Evolutionary conservation across 2,113 vertebrate species (phyloP).

Genomic region (Scomber scombrus): DNA sequence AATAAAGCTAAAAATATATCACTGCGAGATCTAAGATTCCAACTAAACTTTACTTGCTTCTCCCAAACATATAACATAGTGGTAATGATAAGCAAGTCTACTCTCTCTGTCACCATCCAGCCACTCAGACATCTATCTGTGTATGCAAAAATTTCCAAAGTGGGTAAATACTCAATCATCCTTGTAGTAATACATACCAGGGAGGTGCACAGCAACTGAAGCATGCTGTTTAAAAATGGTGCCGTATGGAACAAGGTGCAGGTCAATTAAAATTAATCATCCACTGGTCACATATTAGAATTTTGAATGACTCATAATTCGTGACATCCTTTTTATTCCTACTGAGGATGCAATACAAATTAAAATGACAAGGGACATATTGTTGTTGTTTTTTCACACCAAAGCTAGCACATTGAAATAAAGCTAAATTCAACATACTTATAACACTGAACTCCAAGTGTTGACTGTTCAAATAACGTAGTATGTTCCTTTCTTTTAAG

Average conservation of each 20-base stretch:
- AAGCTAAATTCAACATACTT: conserved; percentile 54
- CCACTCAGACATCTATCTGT: background rate
- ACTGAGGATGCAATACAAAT: conserved; percentile 72
- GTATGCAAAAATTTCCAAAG: conserved; percentile 11
- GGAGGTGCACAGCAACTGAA: conserved; percentile 21
- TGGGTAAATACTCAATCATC: conserved; percentile 18
- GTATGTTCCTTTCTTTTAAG: conserved; percentile 24
- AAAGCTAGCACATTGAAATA: conserved; percentile 69
- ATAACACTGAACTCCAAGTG: conserved; percentile 59
- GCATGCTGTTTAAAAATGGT: conserved; percentile 24
- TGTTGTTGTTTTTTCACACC: conserved; percentile 57
- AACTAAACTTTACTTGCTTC: conserved; percentile 16
- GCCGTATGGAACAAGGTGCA: background rate
- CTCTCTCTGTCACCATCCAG: background rate
- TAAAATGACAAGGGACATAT: conserved; percentile 62
- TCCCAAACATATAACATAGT: conserved; percentile 1
- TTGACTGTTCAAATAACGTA: conserved; percentile 35
- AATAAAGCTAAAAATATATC: conserved; percentile 55
- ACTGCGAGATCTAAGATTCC: conserved; percentile 22
- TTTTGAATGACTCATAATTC: conserved; percentile 61
- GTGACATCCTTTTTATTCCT: conserved; percentile 73
- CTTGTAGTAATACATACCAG: conserved; percentile 16
- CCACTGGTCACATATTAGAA: conserved; percentile 50
- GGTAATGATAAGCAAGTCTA: background rate
- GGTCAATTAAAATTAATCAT: conserved; percentile 48